Base-by-base conservation (phyloP, 92 coral and sea anemone species). In the Zoanthus gigantus region DNA sequence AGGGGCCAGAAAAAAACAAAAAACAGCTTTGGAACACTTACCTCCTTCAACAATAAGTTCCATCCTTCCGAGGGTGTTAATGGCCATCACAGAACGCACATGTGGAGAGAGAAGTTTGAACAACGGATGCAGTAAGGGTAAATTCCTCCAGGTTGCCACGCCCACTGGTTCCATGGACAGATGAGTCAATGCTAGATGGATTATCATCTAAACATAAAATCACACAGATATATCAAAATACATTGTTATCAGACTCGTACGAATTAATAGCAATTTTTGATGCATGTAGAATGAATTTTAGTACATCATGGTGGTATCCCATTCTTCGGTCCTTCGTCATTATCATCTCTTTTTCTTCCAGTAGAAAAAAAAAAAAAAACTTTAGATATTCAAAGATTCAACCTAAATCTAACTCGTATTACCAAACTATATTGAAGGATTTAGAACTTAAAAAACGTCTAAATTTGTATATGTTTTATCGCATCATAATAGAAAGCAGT, bases 1-100 rank as follows among this genome's bases (percentile, higher is more conserved):
- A 11, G 15, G n/a, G n/a, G 5, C n/a, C 6, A 13, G 65, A 58
- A 16, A 18, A 58, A 14, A 13, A 14, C 3, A 54, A 52, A 76
- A 44, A 29, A 28, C 44, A 8, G 17, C 5, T 0, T n/a, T 16
- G 37, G 6, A n/a, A 9, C 7, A 61, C 72, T 66, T 65, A 66
- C 85, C 85, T 65, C 85, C 85, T 31, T 81, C 74, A 4, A 65
- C 74, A 66, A 81, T 81, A 11, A 81, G 85, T 47, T 81, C 85
- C 85, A 66, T 66, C 15, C 85, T 67, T 65, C 85, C 85, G 7
- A 81, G 18, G 7, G 85, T 66, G 61, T 81, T 68, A 73, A 81
- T 81, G 63, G 85, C 85, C 85, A 81, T 81, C 73, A 81, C 85
- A 34, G 85, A 81, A n/a, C 85, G 85, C 18, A 81, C 74, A 61